Conservation (phyloP, 2,113 vertebrate species). For the Gasterosteus nipponicus region DNA sequence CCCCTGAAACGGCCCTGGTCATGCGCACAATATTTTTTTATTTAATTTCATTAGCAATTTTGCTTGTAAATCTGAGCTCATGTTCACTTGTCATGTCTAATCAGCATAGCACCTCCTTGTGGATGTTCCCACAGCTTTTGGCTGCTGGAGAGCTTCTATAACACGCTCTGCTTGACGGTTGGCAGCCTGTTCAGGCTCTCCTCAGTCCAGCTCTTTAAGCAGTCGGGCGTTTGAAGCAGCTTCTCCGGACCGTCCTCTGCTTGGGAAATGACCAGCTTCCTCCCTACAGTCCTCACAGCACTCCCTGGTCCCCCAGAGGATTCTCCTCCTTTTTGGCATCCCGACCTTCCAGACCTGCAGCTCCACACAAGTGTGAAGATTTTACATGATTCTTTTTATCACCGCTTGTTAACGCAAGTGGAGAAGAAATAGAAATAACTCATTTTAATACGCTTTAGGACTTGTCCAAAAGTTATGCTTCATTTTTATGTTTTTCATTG, state of each 20-base stretch:
- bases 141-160: neutral
- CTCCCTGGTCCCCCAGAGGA: neutral
- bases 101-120: neutral
- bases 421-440: too few species aligned
- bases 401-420: too few species aligned
- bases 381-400: too few species aligned
- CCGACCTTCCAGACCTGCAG: too few species aligned
- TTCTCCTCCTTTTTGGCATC: neutral
- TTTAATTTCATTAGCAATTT: neutral
- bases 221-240: neutral
- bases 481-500: too few species aligned
- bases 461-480: neutral
- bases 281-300: conserved; percentile 5
- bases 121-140: neutral
- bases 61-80: neutral
- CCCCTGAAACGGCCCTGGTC: neutral
- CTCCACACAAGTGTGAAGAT: too few species aligned
- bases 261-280: conserved; percentile 18
- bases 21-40: neutral
- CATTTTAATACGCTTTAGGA: neutral
- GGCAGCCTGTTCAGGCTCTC: conserved; percentile 22
- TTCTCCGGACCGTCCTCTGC: conserved; percentile 14
- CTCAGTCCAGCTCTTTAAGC: neutral
- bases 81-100: neutral
- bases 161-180: conserved; percentile 5